A percentile compares a stretch with the other conserved stretches of the same genome.
Evolutionary conservation across 2,888 invertebrate genomes (phyloP).

Genomic region (Papilio gigon): DNA sequence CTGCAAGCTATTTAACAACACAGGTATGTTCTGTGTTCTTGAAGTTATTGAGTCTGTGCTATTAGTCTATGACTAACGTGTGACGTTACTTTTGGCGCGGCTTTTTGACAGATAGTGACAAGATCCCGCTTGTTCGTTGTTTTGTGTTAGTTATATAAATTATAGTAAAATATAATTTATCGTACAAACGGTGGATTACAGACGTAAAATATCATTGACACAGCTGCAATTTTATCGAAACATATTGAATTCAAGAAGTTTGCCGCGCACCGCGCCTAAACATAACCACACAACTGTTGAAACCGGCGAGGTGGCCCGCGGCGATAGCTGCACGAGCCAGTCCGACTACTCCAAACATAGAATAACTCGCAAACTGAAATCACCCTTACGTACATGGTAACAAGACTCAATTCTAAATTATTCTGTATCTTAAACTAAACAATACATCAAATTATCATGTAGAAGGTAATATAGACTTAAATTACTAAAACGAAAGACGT

Average conservation of each 20-base stretch:
- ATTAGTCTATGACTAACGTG: too few species aligned
- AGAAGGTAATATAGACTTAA: background rate
- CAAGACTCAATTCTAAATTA: background rate
- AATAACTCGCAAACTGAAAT: background rate
- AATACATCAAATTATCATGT: background rate
- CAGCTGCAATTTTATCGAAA: background rate
- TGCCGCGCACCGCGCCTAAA: background rate
- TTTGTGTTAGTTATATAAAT: too few species aligned
- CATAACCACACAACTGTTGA: slow-evolving; percentile 27
- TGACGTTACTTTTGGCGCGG: too few species aligned
- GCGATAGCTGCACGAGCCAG: slow-evolving; percentile 15
- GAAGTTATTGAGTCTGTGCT: too few species aligned
- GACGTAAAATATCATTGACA: background rate
- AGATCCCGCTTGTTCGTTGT: too few species aligned
- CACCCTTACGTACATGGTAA: background rate
- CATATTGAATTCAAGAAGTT: background rate
- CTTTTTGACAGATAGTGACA: too few species aligned
- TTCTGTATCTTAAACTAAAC: background rate
- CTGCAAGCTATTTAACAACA: too few species aligned
- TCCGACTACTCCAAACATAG: background rate
- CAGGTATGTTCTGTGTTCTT: too few species aligned
- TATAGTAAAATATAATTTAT: too few species aligned
- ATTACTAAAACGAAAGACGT: too few species aligned
- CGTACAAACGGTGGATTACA: too few species aligned
- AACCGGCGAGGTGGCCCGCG: slow-evolving; percentile 5